Conservation (phyloP, 2,888 invertebrate genomes). For the Tipula helvola region DNA sequence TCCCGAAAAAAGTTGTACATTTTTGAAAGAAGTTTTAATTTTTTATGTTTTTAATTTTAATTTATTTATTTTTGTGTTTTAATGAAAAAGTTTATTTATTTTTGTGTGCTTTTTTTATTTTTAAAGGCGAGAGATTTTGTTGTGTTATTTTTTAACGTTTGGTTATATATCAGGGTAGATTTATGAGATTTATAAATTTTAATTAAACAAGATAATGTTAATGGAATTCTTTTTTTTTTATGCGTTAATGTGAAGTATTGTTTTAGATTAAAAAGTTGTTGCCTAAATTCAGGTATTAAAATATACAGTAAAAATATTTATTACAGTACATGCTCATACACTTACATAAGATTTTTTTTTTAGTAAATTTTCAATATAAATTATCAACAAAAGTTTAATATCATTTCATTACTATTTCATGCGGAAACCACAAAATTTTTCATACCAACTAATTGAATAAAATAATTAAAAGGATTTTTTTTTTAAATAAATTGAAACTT, state of each 20-base stretch:
- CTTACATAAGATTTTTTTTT: neutral
- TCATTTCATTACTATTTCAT: neutral
- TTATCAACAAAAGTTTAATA: neutral
- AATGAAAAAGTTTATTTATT: constrained; percentile 1
- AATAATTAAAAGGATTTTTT: neutral
- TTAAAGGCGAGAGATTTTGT: neutral
- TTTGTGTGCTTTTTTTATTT: neutral
- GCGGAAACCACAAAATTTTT: neutral
- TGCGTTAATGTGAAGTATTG: neutral
- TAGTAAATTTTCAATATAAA: neutral
- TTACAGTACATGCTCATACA: neutral
- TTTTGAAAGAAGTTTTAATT: neutral
- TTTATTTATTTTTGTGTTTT: neutral
- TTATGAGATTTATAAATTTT: constrained; percentile 4
- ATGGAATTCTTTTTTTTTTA: neutral
- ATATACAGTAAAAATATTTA: neutral
- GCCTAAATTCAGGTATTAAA: neutral
- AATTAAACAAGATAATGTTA: neutral
- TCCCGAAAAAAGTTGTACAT: neutral
- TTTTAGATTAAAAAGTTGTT: constrained; percentile 4
- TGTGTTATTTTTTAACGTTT: neutral
- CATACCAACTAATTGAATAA: neutral
- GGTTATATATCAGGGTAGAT: neutral
- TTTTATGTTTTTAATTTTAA: constrained; percentile 4
- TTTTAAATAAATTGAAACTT: neutral